Conservation (phyloP, 1,140 invertebrate species). For the Lepidurus apus region DNA sequence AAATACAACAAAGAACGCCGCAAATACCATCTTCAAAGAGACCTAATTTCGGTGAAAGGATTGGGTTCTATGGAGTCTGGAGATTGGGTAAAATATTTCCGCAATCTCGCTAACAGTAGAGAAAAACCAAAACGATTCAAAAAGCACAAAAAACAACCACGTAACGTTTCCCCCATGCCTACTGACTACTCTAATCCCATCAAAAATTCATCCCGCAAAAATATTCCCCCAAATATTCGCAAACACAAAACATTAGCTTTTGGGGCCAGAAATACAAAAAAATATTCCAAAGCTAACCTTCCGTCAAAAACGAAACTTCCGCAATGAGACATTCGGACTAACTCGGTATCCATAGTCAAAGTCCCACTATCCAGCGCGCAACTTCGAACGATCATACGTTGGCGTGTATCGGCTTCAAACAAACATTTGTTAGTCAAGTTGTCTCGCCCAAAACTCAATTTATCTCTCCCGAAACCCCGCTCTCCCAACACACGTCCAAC, state of each 20-base stretch:
- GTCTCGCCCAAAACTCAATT: neutral
- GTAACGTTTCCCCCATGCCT: too few species aligned
- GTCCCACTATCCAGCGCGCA: slow-evolving; percentile 52
- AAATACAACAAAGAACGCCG: too few species aligned
- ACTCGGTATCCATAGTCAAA: slow-evolving; percentile 47
- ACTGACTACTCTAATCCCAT: too few species aligned
- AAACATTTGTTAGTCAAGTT: neutral
- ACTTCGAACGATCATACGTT: slow-evolving; percentile 46
- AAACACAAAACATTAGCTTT: neutral
- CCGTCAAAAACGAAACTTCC: slow-evolving; percentile 47
- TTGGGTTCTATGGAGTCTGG: too few species aligned
- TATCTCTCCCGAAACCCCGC: neutral
- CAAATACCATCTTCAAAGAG: too few species aligned
- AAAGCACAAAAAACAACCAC: too few species aligned
- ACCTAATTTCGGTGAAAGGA: too few species aligned
- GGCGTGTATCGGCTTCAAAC: slow-evolving; percentile 40
- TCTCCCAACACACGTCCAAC: neutral
- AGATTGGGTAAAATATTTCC: too few species aligned
- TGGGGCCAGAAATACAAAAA: neutral
- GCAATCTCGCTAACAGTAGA: too few species aligned
- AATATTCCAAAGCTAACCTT: slow-evolving; percentile 39
- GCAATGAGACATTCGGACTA: slow-evolving; percentile 48
- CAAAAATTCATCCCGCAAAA: too few species aligned
- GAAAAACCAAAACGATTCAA: too few species aligned
- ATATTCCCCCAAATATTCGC: neutral